Base-by-base conservation (phyloP, 2,888 invertebrate species). In the Trissolcus japonicus region DNA sequence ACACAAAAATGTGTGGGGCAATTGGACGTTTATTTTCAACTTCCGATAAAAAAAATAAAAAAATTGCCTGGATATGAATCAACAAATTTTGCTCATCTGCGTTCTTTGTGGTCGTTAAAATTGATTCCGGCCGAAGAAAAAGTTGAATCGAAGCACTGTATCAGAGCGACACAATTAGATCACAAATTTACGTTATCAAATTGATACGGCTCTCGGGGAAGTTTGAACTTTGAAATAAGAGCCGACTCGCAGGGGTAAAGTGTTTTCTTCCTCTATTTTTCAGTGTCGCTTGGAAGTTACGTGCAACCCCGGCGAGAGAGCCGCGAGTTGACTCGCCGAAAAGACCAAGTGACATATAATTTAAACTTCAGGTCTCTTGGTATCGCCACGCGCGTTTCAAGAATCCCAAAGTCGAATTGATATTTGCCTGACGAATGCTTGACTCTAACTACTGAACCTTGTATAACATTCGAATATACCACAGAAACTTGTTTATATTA, bases 331-430 rank as follows among this genome's bases (percentile, higher is more conserved):
- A 60, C 60, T 50, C 66, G 60, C 48, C 55, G 61, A 62, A 71
- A 55, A 66, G 73, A 66, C 66, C 73, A 60, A 73, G 73, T 73
- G 73, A 73, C 73, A 73, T 73, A 66, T 73, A 73, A 66, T 73
- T 66, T 66, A 73, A 73, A 73, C 65, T 73, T 73, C 43, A 57
- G 56, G 41, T 25, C 60, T 66, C 65, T 73, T 50, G 73, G 66
- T 73, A 66, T 73, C 66, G 66, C 51, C 54, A 72, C 59, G 56
- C 56, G 60, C 54, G 60, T 16, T 56, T 66, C 65, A 43, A 54
- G 66, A 61, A 61, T 73, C 48, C 54, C 48, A 73, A 66, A 73
- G 73, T 59, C 66, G 60, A 73, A 73, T 59, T 73, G 73, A 73
- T 66, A 74, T 68, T 67, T 67, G 62, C 48, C 60, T 61, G 62